A percentile compares a stretch with the other conserved stretches of the same genome.
Evolutionary conservation across 2,113 vertebrate species (phyloP).

Genomic region (Erpornis zantholeuca): DNA sequence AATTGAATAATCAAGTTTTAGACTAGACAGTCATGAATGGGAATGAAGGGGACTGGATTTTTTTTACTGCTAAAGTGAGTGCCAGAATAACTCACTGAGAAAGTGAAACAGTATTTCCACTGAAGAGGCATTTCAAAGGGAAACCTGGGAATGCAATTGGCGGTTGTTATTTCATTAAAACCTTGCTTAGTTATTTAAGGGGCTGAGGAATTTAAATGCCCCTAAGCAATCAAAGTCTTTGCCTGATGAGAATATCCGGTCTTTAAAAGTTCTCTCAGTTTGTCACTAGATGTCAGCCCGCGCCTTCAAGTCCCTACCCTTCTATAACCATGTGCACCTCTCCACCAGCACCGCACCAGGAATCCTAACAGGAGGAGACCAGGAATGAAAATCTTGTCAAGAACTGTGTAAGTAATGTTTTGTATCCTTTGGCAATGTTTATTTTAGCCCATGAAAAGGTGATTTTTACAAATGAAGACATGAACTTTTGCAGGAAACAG

Average conservation of each 20-base stretch:
- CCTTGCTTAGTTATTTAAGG: background rate
- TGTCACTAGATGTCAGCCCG: constrained; percentile 61
- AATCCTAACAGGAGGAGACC: background rate
- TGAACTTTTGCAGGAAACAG: background rate
- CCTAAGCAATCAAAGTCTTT: background rate
- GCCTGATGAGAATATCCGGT: background rate
- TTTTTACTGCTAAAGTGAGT: background rate
- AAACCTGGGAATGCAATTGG: background rate
- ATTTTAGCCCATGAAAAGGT: background rate
- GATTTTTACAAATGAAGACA: background rate
- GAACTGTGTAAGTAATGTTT: background rate
- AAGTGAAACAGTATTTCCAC: background rate
- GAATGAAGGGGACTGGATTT: background rate
- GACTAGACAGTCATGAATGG: background rate
- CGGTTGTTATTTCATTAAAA: background rate
- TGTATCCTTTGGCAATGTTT: background rate
- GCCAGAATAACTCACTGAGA: background rate
- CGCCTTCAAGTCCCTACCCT: background rate
- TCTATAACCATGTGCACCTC: too few relatives aligned
- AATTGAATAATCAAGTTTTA: constrained; percentile 6
- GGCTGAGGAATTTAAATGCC: background rate
- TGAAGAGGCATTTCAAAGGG: background rate
- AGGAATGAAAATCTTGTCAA: background rate
- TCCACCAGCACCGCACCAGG: background rate
- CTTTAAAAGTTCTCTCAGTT: background rate